Base-by-base conservation (phyloP, 2,113 vertebrate species). In the Microtus oregoni region DNA sequence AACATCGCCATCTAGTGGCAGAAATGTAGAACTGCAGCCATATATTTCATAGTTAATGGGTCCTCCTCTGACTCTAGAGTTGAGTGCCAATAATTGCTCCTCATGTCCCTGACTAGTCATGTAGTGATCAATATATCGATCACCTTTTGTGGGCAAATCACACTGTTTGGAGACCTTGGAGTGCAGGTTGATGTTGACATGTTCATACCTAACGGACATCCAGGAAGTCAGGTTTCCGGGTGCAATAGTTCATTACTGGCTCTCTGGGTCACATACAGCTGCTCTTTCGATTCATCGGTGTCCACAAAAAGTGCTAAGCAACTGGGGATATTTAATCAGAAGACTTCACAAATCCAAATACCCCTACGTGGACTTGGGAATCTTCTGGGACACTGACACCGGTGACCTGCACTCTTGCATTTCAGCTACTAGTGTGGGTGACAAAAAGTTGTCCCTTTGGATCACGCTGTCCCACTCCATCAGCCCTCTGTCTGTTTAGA, bases 1-100 rank as follows among this genome's bases (percentile, higher is more conserved):
- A 79, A 58, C 30, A 30, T 73, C 35, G 3, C 96, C 97, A 94
- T 52, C 97, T 97, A 77, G 94, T 94, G 97, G 96, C 68, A 35
- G 58, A 73, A 86, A 73, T 35, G 24, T 50, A 65, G 26, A 92
- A 92, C 11, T 97, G 72, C 96, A 96, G 58, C 44, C 5, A 30
- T 61, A 35, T 7, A 14, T 50, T 68, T 1, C 8, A 30, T 24
- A 3, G 0, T 47, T 0, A 11, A 47, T 58, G 26, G 12, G 28
- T 55, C 20, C 55, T 61, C 65, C 52, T 90, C 4, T 0, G 32
- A 9, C 58, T 47, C 9, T 28, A 7, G 4, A 35, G 8, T 63
- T 72, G 8, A 41, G n/a, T 32, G 70, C 61, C 86, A 78, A 44
- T 85, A 41, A 61, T 30, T 75, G 88, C 52, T 91, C 63, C 55